Base-by-base conservation (phyloP, 2,113 vertebrate species). In the Crotalus tigris region DNA sequence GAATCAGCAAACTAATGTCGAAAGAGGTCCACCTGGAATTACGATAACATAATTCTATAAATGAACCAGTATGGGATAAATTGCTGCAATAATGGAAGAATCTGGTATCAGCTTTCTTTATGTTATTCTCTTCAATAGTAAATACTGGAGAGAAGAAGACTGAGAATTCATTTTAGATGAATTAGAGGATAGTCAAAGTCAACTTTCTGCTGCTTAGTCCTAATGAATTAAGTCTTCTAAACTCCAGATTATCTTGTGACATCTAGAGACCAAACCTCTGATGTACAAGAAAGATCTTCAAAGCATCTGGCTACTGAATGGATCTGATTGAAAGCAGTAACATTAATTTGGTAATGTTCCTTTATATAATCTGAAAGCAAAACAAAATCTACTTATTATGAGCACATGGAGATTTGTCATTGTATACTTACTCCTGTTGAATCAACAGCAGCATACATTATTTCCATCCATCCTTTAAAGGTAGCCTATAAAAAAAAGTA, bases 401-500 rank as follows among this genome's bases (percentile, higher is more conserved):
- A 9, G 7, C 29, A 89, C 64, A 4, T 46, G 94, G 93, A 89
- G 44, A 92, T 21, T 85, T 1, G 44, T n/a, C 8, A 24, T 81
- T 90, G 58, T 92, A 49, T 94, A 98, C 98, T 98, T 96, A 98
- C 98, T 54, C 96, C 81, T 94, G 96, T 97, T 88, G 98, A 98
- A 96, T 98, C 98, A 94, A 98, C 98, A 2, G 98, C 98, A 92
- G 98, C 97, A 1, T 98, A 98, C 98, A 98, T 98, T 90, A 98
- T 98, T 0, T 95, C 95, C 95, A 54, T 98, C 98, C 98, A 98
- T 94, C 98, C 98, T 96, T 98, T 98, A 97, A 98, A 98, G 0
- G 98, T 98, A 88, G 98, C 98, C 98, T 98, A 94, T 88, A 97
- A 97, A 94, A 15, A 15, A 89, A 39, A 95, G 93, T 64, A 91